A percentile compares a stretch with the other conserved stretches of the same genome.
These are phyloP conservation scores for Tachysurus vachellii DNA, from an alignment of 2,113 vertebrate species.

Conservation along the genomic window DNA sequence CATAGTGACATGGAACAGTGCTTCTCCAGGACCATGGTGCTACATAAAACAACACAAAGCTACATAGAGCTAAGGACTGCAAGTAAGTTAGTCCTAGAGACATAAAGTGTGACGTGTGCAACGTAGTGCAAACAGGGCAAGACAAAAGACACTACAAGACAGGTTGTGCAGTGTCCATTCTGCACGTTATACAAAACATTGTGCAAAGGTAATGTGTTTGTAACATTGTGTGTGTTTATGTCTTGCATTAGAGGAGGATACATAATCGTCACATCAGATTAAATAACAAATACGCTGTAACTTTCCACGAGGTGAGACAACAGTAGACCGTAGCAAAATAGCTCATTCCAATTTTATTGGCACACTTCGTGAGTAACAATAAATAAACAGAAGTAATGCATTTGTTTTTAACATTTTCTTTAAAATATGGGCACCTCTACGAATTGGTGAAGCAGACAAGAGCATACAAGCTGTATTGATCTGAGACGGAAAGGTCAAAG, in stretches of 20 bases:
- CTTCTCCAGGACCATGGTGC: too few species aligned
- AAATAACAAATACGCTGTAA: slow-evolving; percentile 71
- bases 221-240: slow-evolving; percentile 21
- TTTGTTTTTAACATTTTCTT: background rate
- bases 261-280: slow-evolving; percentile 69
- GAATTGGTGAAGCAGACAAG: background rate
- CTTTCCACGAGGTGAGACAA: slow-evolving; percentile 76
- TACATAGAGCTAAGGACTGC: too few species aligned
- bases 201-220: too few species aligned
- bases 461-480: background rate
- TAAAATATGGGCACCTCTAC: background rate
- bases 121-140: too few species aligned
- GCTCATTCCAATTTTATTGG: background rate
- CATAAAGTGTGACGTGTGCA: too few species aligned
- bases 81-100: too few species aligned
- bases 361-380: background rate
- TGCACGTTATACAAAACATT: too few species aligned
- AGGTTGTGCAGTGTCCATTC: too few species aligned
- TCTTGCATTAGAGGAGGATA: slow-evolving; percentile 68
- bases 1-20: too few species aligned
- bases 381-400: background rate
- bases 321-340: background rate
- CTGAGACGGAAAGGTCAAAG: background rate
- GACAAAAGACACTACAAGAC: too few species aligned
- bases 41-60: too few species aligned